Conservation (phyloP, 2,113 vertebrate genomes). For the Bostrychus sinensis region DNA sequence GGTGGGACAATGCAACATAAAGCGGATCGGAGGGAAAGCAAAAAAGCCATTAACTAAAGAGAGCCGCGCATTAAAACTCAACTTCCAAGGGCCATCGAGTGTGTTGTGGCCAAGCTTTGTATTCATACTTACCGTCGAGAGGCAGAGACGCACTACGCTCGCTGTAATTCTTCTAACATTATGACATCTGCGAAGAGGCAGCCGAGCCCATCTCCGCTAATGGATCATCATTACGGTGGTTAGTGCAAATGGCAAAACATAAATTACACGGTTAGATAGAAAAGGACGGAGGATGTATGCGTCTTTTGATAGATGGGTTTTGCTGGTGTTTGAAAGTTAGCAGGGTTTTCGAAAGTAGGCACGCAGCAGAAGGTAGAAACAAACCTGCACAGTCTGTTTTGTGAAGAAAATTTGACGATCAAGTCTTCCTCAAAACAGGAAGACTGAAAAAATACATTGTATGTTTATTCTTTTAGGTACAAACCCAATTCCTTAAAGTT, state of each 20-base stretch:
- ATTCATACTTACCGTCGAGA: conserved; percentile 4
- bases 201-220: conserved; percentile 21
- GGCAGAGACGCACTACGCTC: conserved; percentile 23
- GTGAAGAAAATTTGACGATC: conserved; percentile 10
- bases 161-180: conserved; percentile 23
- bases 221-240: conserved; percentile 47
- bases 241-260: conserved; percentile 38
- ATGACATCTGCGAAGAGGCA: conserved; percentile 35
- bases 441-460: not conserved
- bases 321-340: conserved; percentile 59
- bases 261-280: conserved; percentile 34
- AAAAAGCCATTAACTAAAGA: not conserved
- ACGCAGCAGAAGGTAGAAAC: conserved; percentile 4
- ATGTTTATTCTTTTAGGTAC: no score
- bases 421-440: conserved; percentile 22
- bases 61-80: conserved; percentile 2
- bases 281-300: conserved; percentile 28
- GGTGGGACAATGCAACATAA: not conserved
- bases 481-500: no score
- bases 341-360: conserved; percentile 15
- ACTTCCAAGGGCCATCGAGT: not conserved
- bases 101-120: not conserved
- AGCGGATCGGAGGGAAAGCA: not conserved
- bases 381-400: not conserved
- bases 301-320: conserved; percentile 17